A percentile compares a stretch with the other conserved stretches of the same genome.
phyloP scores from a whole-genome alignment of 1,140 invertebrate species.

The Monomorium pharaonis region DNA sequence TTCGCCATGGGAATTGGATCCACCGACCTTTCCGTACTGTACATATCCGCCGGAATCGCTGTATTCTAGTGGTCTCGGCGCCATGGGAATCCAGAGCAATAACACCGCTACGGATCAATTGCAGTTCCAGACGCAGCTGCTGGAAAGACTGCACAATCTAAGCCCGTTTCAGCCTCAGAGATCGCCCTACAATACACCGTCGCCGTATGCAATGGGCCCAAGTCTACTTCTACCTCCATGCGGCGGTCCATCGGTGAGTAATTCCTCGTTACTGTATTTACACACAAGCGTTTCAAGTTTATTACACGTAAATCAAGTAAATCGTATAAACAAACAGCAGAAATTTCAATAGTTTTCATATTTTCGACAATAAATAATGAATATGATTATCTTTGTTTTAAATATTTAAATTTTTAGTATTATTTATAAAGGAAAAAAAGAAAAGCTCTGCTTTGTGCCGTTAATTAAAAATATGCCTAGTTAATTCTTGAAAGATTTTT shows the following conservation, averaged over 20 bases:
- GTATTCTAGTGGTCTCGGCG: constrained; percentile 72
- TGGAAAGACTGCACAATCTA: constrained; percentile 86
- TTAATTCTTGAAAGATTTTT: not conserved
- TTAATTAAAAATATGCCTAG: not conserved
- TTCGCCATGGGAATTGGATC: constrained; percentile 82
- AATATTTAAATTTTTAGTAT: not conserved
- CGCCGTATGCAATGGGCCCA: constrained; percentile 76
- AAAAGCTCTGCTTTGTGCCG: not conserved
- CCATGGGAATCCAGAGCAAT: constrained; percentile 72
- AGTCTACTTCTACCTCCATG: constrained; percentile 77
- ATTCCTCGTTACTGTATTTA: not conserved
- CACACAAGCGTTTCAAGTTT: too few relatives aligned
- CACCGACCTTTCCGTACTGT: constrained; percentile 77
- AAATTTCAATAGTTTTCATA: not conserved
- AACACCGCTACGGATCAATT: constrained; percentile 80
- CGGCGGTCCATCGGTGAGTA: constrained; percentile 76
- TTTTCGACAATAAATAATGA: not conserved
- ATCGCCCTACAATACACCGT: constrained; percentile 79
- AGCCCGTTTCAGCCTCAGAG: constrained; percentile 82
- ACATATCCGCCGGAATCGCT: constrained; percentile 77
- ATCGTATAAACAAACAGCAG: not conserved
- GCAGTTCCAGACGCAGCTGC: constrained; percentile 85
- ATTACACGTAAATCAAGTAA: not conserved
- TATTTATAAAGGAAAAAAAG: not conserved
- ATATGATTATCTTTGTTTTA: not conserved